Percentiles rank a stretch among this genome's conserved stretches.
Conservation (phyloP, 1,140 invertebrate genomes). For the Ips typographus region DNA sequence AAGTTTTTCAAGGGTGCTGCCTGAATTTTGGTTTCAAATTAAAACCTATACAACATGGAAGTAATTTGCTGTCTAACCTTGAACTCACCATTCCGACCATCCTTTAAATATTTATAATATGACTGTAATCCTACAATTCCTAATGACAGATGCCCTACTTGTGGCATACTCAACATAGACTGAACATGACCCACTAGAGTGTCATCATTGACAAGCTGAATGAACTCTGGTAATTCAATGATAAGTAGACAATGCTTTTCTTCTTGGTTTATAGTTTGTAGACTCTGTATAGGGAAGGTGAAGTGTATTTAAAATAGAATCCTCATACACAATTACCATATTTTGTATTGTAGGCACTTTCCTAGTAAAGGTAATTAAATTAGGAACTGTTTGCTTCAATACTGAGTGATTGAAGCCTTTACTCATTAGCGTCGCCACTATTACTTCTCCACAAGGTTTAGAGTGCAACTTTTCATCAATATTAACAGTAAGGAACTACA, state of each 20-base stretch:
- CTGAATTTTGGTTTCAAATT: no score
- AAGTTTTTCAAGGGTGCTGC: slow-evolving; percentile 10
- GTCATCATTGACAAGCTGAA: slow-evolving; percentile 47
- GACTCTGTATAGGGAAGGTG: slow-evolving; percentile 40
- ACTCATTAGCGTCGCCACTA: slow-evolving; percentile 44
- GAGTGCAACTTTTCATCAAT: slow-evolving; percentile 53
- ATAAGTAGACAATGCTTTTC: slow-evolving; percentile 51
- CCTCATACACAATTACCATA: slow-evolving; percentile 24
- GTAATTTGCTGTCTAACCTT: neutral
- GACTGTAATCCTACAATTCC: slow-evolving; percentile 54
- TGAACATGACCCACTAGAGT: slow-evolving; percentile 47
- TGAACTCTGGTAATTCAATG: slow-evolving; percentile 51
- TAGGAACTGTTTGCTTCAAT: slow-evolving; percentile 47
- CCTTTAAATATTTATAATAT: slow-evolving; percentile 48
- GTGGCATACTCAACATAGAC: slow-evolving; percentile 40
- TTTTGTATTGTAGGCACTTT: slow-evolving; percentile 42
- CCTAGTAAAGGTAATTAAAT: slow-evolving; percentile 56
- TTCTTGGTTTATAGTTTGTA: slow-evolving; percentile 25
- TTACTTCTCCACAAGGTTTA: slow-evolving; percentile 44
- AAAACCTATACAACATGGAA: no score
- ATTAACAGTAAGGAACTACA: slow-evolving; percentile 55
- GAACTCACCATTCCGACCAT: slow-evolving; percentile 21
- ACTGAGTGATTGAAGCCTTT: slow-evolving; percentile 46
- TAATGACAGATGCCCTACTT: slow-evolving; percentile 50
- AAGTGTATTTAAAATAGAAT: slow-evolving; percentile 28